Evolutionary conservation across 2,113 vertebrate species (phyloP).

Genomic region (Pomatorhinus ruficollis): DNA sequence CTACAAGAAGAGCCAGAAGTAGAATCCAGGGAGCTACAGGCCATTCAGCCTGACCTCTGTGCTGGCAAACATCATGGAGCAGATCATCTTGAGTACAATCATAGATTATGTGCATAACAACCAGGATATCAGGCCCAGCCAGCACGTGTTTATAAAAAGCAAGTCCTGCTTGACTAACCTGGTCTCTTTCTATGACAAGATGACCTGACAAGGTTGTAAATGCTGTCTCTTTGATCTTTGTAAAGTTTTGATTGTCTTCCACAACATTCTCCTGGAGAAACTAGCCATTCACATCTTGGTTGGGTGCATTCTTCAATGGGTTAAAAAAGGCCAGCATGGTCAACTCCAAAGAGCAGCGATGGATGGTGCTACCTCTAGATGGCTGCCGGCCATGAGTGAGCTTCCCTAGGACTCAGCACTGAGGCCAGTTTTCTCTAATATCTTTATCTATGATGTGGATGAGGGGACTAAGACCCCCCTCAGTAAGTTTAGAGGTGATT

Average conservation of each 20-base stretch:
- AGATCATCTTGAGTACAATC: not conserved
- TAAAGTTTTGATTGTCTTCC: not conserved
- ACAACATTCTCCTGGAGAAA: not conserved
- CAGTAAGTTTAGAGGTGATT: not conserved
- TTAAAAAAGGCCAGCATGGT: not conserved
- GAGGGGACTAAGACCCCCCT: not conserved
- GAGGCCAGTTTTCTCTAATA: not conserved
- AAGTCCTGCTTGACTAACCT: not conserved
- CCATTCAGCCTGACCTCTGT: not conserved
- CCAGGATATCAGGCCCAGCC: not conserved
- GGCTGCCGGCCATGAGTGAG: accelerated
- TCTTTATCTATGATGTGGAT: not conserved
- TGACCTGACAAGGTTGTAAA: not conserved
- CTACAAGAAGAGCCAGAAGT: not conserved
- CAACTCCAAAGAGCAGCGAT: not conserved
- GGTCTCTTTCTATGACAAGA: not conserved
- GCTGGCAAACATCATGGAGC: not conserved
- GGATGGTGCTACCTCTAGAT: not conserved
- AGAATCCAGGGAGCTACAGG: not conserved
- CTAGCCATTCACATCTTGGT: not conserved
- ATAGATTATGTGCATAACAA: not conserved
- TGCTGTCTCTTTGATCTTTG: not conserved
- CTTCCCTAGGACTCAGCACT: not conserved
- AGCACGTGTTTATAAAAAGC: not conserved
- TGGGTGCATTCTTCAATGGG: not conserved